Evolutionary conservation across 2,113 vertebrate genomes (phyloP).

Genomic region (Pseudopodoces humilis): DNA sequence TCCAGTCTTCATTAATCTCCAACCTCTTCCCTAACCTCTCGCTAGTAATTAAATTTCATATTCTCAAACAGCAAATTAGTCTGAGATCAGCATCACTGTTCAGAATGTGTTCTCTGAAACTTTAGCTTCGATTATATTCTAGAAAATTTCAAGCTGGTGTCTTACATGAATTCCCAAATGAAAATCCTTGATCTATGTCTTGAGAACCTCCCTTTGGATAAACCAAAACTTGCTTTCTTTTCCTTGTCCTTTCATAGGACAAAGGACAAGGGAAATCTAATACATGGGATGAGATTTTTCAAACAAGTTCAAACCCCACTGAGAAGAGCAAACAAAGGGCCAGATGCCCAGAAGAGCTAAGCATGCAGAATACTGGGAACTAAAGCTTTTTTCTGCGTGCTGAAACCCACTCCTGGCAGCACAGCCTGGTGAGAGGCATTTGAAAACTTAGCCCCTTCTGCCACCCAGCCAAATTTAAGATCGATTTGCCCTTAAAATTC

Average conservation of each 20-base stretch:
- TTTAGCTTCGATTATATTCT: background rate
- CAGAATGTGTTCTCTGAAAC: conserved; percentile 1
- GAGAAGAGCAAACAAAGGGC: background rate
- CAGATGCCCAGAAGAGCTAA: background rate
- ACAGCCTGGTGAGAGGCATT: background rate
- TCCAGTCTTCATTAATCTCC: conserved; percentile 32
- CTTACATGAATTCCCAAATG: background rate
- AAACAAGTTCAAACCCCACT: background rate
- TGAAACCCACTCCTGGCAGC: background rate
- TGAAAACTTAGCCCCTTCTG: background rate
- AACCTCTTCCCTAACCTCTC: background rate
- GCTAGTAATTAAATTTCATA: conserved; percentile 36
- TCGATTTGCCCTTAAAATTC: background rate
- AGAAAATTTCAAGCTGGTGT: background rate
- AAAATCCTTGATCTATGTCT: background rate
- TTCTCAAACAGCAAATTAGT: conserved; percentile 41
- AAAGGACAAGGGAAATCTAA: background rate
- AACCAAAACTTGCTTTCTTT: background rate
- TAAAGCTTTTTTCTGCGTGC: background rate
- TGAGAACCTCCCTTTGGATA: background rate
- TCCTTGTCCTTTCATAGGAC: background rate
- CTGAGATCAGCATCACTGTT: background rate
- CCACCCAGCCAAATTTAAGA: background rate
- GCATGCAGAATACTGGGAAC: background rate
- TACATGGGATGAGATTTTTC: background rate